Evolutionary conservation across 1,140 invertebrate species (phyloP).

Genomic region (Heterodera carotae): DNA sequence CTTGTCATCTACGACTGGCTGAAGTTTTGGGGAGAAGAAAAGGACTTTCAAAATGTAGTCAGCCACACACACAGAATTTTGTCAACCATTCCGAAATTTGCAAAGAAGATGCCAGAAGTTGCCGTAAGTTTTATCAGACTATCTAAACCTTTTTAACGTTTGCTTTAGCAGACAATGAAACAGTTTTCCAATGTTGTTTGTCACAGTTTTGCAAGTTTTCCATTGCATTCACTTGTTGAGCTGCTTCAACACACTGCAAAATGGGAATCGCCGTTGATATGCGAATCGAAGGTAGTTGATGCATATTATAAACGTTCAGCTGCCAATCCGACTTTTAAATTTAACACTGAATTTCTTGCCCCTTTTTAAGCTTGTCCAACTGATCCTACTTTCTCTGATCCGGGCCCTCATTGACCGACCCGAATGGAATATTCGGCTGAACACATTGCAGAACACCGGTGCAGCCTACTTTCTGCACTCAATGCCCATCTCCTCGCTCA

Average conservation of each 20-base stretch:
- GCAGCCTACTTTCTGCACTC: not conserved
- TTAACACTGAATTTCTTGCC: not conserved
- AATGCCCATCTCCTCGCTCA: not conserved
- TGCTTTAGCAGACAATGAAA: not conserved
- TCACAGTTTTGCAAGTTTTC: not conserved
- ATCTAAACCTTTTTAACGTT: no score
- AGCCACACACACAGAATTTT: not conserved
- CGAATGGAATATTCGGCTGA: not conserved
- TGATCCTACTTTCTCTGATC: not conserved
- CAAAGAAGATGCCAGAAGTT: constrained; percentile 42
- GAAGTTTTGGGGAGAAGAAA: constrained; percentile 31
- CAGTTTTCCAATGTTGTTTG: not conserved
- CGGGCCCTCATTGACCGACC: not conserved
- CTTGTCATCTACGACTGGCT: constrained; percentile 41
- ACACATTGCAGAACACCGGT: not conserved
- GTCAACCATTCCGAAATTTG: constrained; percentile 28
- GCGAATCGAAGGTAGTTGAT: not conserved
- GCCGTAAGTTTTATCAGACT: constrained; percentile 23
- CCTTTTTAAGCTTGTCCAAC: not conserved
- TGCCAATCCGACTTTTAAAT: no score
- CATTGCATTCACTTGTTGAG: not conserved
- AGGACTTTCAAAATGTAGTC: constrained; percentile 1
- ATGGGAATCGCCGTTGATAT: not conserved
- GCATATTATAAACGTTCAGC: no score
- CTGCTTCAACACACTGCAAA: not conserved